Base-by-base conservation (phyloP, 35 echinoderm and acorn worm genomes). In the Heliocidaris tuberculata region DNA sequence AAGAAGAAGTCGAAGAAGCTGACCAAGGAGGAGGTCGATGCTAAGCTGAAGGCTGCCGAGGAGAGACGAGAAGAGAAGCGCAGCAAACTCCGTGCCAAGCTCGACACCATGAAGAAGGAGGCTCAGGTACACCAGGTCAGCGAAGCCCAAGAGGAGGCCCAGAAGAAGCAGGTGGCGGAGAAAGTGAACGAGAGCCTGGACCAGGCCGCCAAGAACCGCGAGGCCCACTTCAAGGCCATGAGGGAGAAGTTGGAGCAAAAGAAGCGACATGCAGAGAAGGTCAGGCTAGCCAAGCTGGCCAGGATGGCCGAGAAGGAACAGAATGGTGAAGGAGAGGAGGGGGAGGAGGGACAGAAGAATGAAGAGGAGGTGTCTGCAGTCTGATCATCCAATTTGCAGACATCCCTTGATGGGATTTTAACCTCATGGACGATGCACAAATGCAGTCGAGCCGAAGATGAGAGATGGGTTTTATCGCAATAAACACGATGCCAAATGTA, bases 21-120 rank as follows among this genome's bases (percentile, higher is more conserved):
- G 47, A 99, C 98, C 13, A 99, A 97, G 61, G 96, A 99, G 85
- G 95, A 99, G 86, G 85, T 99, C 17, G 98, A 99, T 56, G 98
- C 96, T 2, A 99, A 99, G 91, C 30, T 96, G 92, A 95, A 95
- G 56, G 96, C 97, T n/a, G 98, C 98, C 35, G 98, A 99, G 60
- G 98, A 96, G 86, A 97, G 98, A 50, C 87, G 97, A 95, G 97
- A 96, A 94, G 98, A 96, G 54, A 97, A 97, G 90, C 96, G 97
- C 93, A 95, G 95, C 85, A 94, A 97, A 65, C 97, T 96, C 95
- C 96, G 97, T 6, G 98, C 95, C 30, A 94, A 95, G 95, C 94
- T 99, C 12, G 96, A 97, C 95, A 99, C 98, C 31, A 89, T 86
- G 32, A 94, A 94, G 8, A 99, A 97, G 92, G 98, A 99, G 85